Evolutionary conservation across 2,888 invertebrate species (phyloP), one percentile per base, ranked within the genome.

Genomic region (Athalia cordata): DNA sequence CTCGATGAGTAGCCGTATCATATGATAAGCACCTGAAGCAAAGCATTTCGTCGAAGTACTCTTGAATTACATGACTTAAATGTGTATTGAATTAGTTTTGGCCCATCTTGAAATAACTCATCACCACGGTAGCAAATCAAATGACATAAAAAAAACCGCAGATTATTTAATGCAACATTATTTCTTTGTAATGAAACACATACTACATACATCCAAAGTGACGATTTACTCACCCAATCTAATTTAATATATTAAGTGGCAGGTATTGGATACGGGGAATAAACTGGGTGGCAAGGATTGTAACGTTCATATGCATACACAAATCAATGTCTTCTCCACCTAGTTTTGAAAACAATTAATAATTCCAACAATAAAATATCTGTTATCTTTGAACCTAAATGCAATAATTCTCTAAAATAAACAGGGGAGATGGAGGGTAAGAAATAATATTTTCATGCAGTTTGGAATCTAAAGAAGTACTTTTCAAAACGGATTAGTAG

Each of bases 21-120:
- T 95, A 95, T 1, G 95, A 95, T 84, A 95, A 93, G 87, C 95
- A 95, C 93, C 95, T 95, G 87, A 77, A 91, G 90, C 82, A 80
- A 78, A 83, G 65, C 82, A 77, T 7, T n/a, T 55, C 78, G 82
- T 75, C 79, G 7, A 74, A 62, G 65, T 78, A 55, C 49, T 57
- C 11, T 62, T 79, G 7, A 68, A 61, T 11, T 52, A 76, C 47
- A 43, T 70, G 5, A 52, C 47, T n/a, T 49, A 66, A 66, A 4
- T 49, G 11, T 43, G 47, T 15, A 49, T 5, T 66, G 3, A 62
- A 8, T 3, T 62, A 29, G 29, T 29, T 29, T 29, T 29, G 29
- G 29, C 29, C 29, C 29, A 2, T 29, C 29, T 29, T 29, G 29
- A 29, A 29, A 29, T 29, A 29, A 29, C 29, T 29, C 29, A 29